Evolutionary conservation across 2,797 vertebrate genomes (phyloP).

Genomic region (Sebastes hubbsi): DNA sequence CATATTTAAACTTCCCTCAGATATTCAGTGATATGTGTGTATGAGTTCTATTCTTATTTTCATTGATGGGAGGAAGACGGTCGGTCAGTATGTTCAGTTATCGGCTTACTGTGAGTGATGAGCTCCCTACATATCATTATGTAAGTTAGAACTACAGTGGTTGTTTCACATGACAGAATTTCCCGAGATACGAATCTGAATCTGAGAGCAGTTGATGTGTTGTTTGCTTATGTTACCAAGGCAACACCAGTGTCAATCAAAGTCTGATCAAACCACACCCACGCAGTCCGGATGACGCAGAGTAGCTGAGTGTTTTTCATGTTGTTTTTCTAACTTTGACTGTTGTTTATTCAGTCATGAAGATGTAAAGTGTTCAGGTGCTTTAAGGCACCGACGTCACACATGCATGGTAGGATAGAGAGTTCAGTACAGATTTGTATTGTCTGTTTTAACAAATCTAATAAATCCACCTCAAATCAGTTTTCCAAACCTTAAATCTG

Average conservation of each 20-base stretch:
- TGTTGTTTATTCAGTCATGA: neutral
- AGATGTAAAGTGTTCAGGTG: neutral
- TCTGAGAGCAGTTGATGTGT: neutral
- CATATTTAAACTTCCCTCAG: neutral
- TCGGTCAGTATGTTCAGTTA: neutral
- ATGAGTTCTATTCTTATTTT: neutral
- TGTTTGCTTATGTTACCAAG: slow-evolving; percentile 22
- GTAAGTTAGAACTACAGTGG: neutral
- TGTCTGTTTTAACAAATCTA: neutral
- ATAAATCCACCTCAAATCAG: neutral
- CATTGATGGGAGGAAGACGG: neutral
- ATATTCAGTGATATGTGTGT: neutral
- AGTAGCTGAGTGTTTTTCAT: neutral
- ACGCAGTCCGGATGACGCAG: neutral
- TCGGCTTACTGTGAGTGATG: neutral
- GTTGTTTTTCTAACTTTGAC: neutral
- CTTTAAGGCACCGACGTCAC: neutral
- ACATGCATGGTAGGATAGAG: neutral
- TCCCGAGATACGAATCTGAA: neutral
- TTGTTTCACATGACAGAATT: neutral
- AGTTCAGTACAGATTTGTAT: neutral
- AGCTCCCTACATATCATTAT: neutral
- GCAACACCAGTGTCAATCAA: neutral
- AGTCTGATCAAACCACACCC: slow-evolving; percentile 8
- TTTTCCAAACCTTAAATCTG: neutral